Percentiles rank a stretch among this genome's conserved stretches.
phyloP scores from a whole-genome alignment of 2,113 vertebrate genomes.

The Crotalus horridus region DNA sequence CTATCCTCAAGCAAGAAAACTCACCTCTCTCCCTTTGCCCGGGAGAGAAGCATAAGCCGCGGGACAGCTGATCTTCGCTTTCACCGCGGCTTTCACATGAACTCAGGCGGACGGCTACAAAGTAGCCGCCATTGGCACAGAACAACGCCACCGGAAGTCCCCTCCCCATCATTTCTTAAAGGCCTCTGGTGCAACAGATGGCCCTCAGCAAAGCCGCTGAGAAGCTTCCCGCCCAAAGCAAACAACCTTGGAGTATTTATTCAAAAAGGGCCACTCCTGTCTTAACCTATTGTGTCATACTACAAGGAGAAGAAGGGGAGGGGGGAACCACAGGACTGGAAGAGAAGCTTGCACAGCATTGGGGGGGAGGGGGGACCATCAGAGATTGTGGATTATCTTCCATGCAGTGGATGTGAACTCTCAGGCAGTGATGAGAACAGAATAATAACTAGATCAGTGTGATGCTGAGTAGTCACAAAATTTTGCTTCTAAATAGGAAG shows the following conservation, averaged over 20 bases:
- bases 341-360: background rate
- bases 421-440: background rate
- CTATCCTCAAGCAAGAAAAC: too few species aligned
- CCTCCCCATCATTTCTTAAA: background rate
- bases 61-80: too few species aligned
- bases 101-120: too few species aligned
- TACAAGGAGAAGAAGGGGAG: background rate
- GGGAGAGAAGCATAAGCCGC: too few species aligned
- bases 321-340: background rate
- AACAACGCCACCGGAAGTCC: too few species aligned
- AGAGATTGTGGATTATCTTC: background rate
- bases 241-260: background rate
- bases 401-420: too few species aligned
- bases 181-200: background rate
- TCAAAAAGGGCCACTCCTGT: constrained; percentile 2
- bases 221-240: constrained; percentile 9
- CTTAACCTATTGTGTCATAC: background rate
- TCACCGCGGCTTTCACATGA: too few species aligned
- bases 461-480: background rate
- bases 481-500: background rate
- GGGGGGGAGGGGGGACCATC: background rate
- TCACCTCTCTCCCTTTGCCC: too few species aligned
- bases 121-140: too few species aligned
- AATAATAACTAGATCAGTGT: background rate
- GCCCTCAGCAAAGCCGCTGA: background rate